Percentiles rank a stretch among this genome's conserved stretches.
These are phyloP conservation scores for Illadopsis cleaveri DNA, from an alignment of 2,113 vertebrate species.

Conservation along the genomic window DNA sequence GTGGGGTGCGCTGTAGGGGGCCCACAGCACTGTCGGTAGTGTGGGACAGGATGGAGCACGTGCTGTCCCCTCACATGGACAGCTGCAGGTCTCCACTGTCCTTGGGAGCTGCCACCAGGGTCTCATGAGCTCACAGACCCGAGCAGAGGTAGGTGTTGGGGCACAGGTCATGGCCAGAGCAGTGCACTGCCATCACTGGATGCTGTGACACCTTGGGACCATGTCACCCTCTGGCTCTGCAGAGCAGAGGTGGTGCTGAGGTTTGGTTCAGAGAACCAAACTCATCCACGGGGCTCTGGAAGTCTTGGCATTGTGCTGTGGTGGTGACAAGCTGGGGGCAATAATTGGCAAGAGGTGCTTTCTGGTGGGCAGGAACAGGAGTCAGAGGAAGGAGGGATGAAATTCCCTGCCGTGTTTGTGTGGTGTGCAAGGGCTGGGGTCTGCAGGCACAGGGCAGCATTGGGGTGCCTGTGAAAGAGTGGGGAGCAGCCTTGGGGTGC, in stretches of 20 bases:
- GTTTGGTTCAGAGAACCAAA: accelerated
- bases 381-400: not conserved
- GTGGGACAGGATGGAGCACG: accelerated
- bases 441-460: accelerated
- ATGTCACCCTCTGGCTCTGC: accelerated
- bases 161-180: accelerated
- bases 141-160: not conserved
- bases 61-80: accelerated
- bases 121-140: accelerated
- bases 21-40: accelerated
- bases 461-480: accelerated
- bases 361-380: not conserved
- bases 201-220: accelerated
- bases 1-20: not conserved
- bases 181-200: accelerated
- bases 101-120: not conserved
- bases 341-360: not conserved
- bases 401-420: accelerated
- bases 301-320: accelerated
- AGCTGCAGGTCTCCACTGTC: accelerated
- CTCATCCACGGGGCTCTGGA: accelerated
- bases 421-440: accelerated
- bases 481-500: not conserved
- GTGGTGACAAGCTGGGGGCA: not conserved
- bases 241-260: not conserved